Evolutionary conservation across 2,888 invertebrate genomes (phyloP).

Genomic region (Troides helena): DNA sequence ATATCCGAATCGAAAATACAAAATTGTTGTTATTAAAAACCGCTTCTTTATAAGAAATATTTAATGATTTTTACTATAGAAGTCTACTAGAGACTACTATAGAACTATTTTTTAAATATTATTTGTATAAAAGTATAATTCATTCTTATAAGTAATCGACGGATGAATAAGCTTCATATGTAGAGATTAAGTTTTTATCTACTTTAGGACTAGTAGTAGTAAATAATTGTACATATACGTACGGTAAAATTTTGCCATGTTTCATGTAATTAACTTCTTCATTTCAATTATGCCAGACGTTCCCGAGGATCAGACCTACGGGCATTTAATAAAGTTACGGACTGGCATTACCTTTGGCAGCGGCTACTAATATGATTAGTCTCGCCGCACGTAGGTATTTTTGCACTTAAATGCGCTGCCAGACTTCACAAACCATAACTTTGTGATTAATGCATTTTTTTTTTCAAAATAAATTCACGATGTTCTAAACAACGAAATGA

Average conservation of each 20-base stretch:
- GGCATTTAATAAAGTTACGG: constrained; percentile 41
- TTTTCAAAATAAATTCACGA: background rate
- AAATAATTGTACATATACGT: background rate
- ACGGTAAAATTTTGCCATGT: background rate
- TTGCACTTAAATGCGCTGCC: constrained; percentile 57
- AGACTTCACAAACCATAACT: constrained; percentile 31
- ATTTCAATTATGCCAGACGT: constrained; percentile 10
- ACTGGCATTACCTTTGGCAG: constrained; percentile 61
- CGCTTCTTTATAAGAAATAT: no score
- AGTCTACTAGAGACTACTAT: no score
- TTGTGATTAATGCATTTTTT: background rate
- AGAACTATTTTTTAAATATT: background rate
- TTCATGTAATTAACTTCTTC: constrained; percentile 10
- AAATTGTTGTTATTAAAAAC: no score
- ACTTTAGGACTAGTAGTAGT: background rate
- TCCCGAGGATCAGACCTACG: background rate
- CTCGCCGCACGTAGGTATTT: constrained; percentile 54
- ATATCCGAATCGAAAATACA: background rate
- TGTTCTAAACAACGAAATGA: background rate
- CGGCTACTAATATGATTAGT: constrained; percentile 70
- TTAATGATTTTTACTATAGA: no score
- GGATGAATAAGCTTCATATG: background rate
- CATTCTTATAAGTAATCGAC: no score
- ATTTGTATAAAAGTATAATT: background rate
- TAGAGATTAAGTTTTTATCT: background rate